These are phyloP conservation scores for Papilio demoleus DNA, from an alignment of 2,888 invertebrate genomes.

Conservation along the genomic window DNA sequence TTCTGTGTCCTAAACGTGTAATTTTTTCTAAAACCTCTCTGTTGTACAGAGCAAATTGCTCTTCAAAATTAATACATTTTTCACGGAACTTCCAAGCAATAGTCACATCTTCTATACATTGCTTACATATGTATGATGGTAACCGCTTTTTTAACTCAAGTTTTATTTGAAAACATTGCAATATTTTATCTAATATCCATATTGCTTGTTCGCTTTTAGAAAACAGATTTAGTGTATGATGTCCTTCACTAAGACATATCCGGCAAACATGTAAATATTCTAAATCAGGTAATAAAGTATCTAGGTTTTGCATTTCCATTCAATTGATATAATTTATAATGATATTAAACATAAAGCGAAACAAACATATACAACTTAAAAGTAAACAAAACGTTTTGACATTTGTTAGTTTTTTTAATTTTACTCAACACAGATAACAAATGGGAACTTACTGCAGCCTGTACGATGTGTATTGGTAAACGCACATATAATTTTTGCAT, in stretches of 20 bases:
- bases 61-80: constrained; percentile 66
- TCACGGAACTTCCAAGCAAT: constrained; percentile 60
- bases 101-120: constrained; percentile 63
- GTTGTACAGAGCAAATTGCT: constrained; percentile 54
- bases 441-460: too few species aligned
- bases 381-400: too few species aligned
- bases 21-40: constrained; percentile 38
- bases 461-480: too few species aligned
- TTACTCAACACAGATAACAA: too few species aligned
- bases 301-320: not conserved
- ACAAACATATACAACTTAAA: not conserved
- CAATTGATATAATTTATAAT: not conserved
- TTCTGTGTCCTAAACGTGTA: not conserved
- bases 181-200: constrained; percentile 60
- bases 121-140: constrained; percentile 61
- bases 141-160: constrained; percentile 55
- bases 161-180: constrained; percentile 64
- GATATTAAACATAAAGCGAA: too few species aligned
- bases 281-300: not conserved
- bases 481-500: too few species aligned
- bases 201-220: constrained; percentile 51
- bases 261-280: constrained; percentile 53
- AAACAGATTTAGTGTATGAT: constrained; percentile 53
- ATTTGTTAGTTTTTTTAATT: too few species aligned
- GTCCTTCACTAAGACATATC: constrained; percentile 59